Base-by-base conservation (phyloP, 2,797 vertebrate genomes). In the Pseudochaenichthys georgianus region DNA sequence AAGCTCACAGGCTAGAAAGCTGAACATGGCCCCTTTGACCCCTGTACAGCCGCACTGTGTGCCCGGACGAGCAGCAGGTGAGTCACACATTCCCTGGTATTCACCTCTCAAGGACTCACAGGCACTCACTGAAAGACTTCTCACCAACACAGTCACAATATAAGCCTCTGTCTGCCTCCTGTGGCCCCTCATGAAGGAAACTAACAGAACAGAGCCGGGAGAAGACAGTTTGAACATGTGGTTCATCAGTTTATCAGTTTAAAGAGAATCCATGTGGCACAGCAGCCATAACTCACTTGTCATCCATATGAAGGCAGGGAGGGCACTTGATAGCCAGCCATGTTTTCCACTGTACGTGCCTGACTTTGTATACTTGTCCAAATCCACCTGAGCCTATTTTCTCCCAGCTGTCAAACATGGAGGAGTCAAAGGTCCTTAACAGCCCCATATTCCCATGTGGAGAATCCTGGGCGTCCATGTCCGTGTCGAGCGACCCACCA, bases 281-380 rank as follows among this genome's bases (percentile, higher is more conserved):
- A 75, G 43, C 63, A 81, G 70, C 73, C 84, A 73, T 2, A 28
- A 91, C 98, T 97, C 93, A 99, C 98, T 98, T 98, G 77, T 98
- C 96, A 75, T 99, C 98, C 92, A 98, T 95, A 88, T 98, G 98
- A 74, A 97, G 96, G 88, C 96, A 97, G 68, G 98, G 98, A 72
- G 98, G 98, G 70, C 97, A 99, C 94, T 99, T 99, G 94, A 99
- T 97, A 82, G 98, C 98, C 88, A 99, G 96, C 95, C 96, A 98
- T 16, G 98, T 99, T 94, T 99, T 98, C 98, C 98, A 99, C 94
- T 97, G 96, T 57, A 97, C 92, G 45, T 99, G 98, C 77, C 97
- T 96, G 75, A 98, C 97, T 92, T 99, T 99, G 87, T 99, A 99
- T 80, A 99, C 98, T 92, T 99, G 98, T 83, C 98, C 98, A 92